These are phyloP conservation scores for Nesogale talazaci DNA, from an alignment of 2,113 vertebrate species.

Conservation along the genomic window DNA sequence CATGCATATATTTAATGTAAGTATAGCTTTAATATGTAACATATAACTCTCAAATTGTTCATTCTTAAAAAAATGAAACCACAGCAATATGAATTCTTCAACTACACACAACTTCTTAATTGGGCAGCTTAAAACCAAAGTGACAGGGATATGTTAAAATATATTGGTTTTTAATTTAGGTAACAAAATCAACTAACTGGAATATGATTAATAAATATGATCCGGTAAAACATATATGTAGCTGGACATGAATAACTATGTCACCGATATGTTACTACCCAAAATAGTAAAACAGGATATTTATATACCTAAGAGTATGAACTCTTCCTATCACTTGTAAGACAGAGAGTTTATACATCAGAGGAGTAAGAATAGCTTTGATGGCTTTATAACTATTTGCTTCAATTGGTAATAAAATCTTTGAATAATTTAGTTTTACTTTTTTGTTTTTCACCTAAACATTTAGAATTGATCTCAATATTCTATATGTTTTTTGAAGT, in stretches of 20 bases:
- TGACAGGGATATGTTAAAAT: slow-evolving; percentile 30
- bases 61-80: background rate
- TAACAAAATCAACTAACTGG: rapidly evolving
- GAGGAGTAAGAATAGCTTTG: background rate
- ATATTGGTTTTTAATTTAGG: slow-evolving; percentile 59
- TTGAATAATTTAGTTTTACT: background rate
- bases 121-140: slow-evolving; percentile 66
- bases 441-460: background rate
- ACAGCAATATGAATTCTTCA: background rate
- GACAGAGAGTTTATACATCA: background rate
- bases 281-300: background rate
- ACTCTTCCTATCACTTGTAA: background rate
- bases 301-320: background rate
- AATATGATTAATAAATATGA: background rate
- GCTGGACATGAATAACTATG: background rate
- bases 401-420: slow-evolving; percentile 1
- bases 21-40: background rate
- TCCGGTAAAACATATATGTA: slow-evolving; percentile 12
- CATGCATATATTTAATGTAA: background rate
- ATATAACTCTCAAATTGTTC: background rate
- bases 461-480: background rate
- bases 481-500: background rate
- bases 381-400: background rate
- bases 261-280: slow-evolving; percentile 10
- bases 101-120: slow-evolving; percentile 70